phyloP scores from a whole-genome alignment of 2,888 invertebrate genomes.

The Habroteleia sp. region DNA sequence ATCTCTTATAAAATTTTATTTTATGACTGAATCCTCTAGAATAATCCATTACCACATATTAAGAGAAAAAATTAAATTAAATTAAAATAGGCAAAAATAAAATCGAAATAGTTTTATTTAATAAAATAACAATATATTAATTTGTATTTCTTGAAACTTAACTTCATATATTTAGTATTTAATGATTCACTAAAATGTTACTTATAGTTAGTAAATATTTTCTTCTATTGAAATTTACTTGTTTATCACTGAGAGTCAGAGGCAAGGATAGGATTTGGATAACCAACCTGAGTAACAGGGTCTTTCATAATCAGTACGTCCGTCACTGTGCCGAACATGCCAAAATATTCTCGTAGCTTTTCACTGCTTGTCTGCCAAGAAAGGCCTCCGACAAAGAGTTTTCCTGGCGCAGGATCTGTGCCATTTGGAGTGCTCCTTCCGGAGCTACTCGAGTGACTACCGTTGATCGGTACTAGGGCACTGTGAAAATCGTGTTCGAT shows the following conservation, averaged over 20 bases:
- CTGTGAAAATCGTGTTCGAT: slow-evolving; percentile 83
- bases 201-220: too few relatives aligned
- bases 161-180: too few relatives aligned
- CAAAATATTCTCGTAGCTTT: slow-evolving; percentile 95
- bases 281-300: slow-evolving; percentile 93
- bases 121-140: too few relatives aligned
- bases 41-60: too few relatives aligned
- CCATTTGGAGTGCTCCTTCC: slow-evolving; percentile 88
- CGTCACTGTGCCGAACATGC: slow-evolving; percentile 94
- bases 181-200: too few relatives aligned
- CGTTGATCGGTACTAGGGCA: slow-evolving; percentile 79
- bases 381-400: slow-evolving; percentile 94
- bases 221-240: too few relatives aligned
- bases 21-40: too few relatives aligned
- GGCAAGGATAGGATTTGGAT: slow-evolving; percentile 29
- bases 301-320: slow-evolving; percentile 97
- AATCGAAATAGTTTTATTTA: too few relatives aligned
- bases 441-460: slow-evolving; percentile 85
- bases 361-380: slow-evolving; percentile 97
- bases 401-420: slow-evolving; percentile 89
- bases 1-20: too few relatives aligned
- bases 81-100: too few relatives aligned
- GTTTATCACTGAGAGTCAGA: slow-evolving; percentile 44
- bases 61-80: too few relatives aligned
- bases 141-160: too few relatives aligned